phyloP scores from a whole-genome alignment of 2,113 vertebrate genomes.

The Brachyistius frenatus region DNA sequence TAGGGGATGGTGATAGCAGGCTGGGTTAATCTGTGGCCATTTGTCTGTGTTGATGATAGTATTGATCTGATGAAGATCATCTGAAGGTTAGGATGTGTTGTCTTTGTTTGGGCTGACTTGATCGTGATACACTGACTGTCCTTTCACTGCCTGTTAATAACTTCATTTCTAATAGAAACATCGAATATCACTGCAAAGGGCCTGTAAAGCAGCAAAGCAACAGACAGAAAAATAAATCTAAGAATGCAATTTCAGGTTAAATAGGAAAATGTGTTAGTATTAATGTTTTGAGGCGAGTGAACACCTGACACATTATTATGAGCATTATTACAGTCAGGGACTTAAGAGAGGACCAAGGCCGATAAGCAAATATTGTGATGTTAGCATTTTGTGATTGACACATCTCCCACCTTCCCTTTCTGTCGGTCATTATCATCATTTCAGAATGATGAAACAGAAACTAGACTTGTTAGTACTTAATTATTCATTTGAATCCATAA shows the following conservation, averaged over 20 bases:
- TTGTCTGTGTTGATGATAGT: conserved; percentile 76
- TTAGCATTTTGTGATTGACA: conserved; percentile 68
- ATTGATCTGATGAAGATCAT: conserved; percentile 82
- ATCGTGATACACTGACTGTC: conserved; percentile 58
- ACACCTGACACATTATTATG: neutral
- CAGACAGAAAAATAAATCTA: conserved; percentile 5
- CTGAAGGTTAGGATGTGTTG: conserved; percentile 79
- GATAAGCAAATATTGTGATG: conserved; percentile 38
- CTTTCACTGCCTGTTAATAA: conserved; percentile 35
- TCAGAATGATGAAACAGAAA: conserved; percentile 77
- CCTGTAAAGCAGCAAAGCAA: neutral
- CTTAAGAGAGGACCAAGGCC: neutral
- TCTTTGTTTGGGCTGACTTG: conserved; percentile 62
- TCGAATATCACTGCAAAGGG: neutral
- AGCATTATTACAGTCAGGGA: conserved; percentile 32
- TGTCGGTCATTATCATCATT: conserved; percentile 75
- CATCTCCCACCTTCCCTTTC: conserved; percentile 40
- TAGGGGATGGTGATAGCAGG: conserved; percentile 40
- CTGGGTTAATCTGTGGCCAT: conserved; percentile 77
- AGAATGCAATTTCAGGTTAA: conserved; percentile 2
- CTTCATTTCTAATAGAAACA: conserved; percentile 28
- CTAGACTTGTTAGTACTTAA: conserved; percentile 81
- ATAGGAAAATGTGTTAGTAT: neutral
- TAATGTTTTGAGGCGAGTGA: neutral
- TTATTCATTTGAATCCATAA: conserved; percentile 86